Base-by-base conservation (phyloP, 1,140 invertebrate genomes). In the Cydia amplana region DNA sequence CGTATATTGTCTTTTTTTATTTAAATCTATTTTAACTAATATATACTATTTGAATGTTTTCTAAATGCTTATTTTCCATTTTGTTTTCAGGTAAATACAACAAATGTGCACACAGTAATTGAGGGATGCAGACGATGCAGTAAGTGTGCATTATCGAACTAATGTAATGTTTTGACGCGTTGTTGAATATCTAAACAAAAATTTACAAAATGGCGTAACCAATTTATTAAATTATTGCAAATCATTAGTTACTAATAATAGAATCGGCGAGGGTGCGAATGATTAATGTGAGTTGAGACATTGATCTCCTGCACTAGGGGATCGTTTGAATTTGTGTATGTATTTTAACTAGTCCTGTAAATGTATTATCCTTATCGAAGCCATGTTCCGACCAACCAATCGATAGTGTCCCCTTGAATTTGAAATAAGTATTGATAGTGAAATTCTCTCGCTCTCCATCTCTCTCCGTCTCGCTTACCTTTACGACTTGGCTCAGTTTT, bases 261-360 rank as follows among this genome's bases (percentile, higher is more conserved):
- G 25, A 72, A 67, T 77, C 9, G n/a, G 40, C 40, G 28, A 49
- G 60, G 77, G 82, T 77, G 67, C 70, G 14, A 55, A 79, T 87
- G 82, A 88, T 87, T 85, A 81, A 87, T 87, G 75, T 64, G 51
- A 51, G 72, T 43, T 12, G 63, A 51, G 3, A 23, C 36, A 43
- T 73, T 73, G 67, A 75, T 70, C 67, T 64, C 32, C 23, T 75
- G 67, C 20, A 32, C 74, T 32, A 72, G 70, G 72, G 72, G 72
- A 16, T 40, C 65, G 20, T 70, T 70, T 70, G n/a, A 70, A 67
- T 16, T 14, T 43, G 25, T n/a, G 16, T n/a, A 46, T 72, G 7
- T 25, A 73, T 32, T 51, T 6, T 49, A 23, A n/a, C 20, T n/a
- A 73, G 12, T 16, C 20, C 9, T 51, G 51, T 10, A n/a, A 32